Conservation (phyloP, 2,113 vertebrate species). For the Taxidea taxus region DNA sequence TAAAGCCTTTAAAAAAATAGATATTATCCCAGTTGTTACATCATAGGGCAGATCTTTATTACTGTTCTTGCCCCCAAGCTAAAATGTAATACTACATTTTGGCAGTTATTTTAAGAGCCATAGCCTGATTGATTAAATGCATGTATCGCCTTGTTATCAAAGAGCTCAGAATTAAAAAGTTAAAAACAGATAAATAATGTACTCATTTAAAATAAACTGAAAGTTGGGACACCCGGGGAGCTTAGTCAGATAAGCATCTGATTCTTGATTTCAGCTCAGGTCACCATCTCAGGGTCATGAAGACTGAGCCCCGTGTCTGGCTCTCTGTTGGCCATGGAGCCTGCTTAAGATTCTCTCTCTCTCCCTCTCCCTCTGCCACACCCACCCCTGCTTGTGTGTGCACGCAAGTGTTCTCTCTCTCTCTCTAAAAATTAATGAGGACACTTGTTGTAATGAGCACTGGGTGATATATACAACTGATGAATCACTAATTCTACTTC, state of each 20-base stretch:
- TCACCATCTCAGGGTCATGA: neutral
- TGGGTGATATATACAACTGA: neutral
- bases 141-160: conserved; percentile 92
- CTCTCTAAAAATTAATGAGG: neutral
- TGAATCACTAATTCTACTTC: neutral
- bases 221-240: neutral
- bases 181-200: neutral
- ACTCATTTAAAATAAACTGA: neutral
- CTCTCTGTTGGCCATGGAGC: neutral
- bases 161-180: conserved; percentile 77
- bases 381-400: neutral
- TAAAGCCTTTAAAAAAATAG: too few species aligned
- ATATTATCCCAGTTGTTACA: neutral
- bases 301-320: neutral
- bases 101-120: conserved; percentile 95
- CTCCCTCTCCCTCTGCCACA: neutral
- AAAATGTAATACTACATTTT: conserved; percentile 89
- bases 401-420: neutral
- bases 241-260: neutral
- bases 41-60: conserved; percentile 76
- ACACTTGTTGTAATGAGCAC: neutral
- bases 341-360: neutral
- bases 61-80: conserved; percentile 91
- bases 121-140: conserved; percentile 89
- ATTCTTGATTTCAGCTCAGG: neutral